These are phyloP conservation scores for Caenorhabditis remanei DNA, from an alignment of 1,140 invertebrate species.

Conservation along the genomic window DNA sequence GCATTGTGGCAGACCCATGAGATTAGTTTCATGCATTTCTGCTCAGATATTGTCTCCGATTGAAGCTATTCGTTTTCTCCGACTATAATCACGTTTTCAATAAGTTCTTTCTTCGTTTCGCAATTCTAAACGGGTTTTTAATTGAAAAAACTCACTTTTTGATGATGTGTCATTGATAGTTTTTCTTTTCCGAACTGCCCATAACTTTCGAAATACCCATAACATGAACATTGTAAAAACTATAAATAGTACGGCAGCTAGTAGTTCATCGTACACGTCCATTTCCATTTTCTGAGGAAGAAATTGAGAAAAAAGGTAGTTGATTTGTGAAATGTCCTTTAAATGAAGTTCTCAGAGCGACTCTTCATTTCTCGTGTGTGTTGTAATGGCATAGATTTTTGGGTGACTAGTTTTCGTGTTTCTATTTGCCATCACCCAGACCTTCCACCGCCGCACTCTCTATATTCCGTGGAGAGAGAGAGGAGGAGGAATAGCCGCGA, in stretches of 20 bases:
- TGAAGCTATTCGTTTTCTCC: background rate
- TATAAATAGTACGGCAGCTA: slow-evolving; percentile 32
- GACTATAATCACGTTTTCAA: background rate
- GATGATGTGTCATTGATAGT: slow-evolving; percentile 56
- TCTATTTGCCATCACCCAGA: slow-evolving; percentile 53
- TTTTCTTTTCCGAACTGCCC: slow-evolving; percentile 57
- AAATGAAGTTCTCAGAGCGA: slow-evolving; percentile 40
- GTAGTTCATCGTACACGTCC: slow-evolving; percentile 53
- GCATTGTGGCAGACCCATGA: background rate
- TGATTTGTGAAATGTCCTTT: slow-evolving; percentile 33
- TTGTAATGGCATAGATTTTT: slow-evolving; percentile 53
- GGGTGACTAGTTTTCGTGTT: slow-evolving; percentile 56
- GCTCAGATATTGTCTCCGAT: background rate
- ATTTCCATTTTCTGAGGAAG: slow-evolving; percentile 52
- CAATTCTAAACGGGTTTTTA: background rate
- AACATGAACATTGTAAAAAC: background rate
- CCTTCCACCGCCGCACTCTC: background rate
- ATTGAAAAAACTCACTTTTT: slow-evolving; percentile 53
- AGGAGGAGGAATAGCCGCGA: slow-evolving; percentile 14
- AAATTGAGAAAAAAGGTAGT: background rate
- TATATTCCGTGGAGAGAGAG: background rate
- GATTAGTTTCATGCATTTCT: slow-evolving; percentile 12
- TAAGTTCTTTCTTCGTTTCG: background rate
- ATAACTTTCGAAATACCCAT: slow-evolving; percentile 56
- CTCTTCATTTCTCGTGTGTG: slow-evolving; percentile 41